phyloP scores from a whole-genome alignment of 2,888 invertebrate genomes.

The Noctua janthe region DNA sequence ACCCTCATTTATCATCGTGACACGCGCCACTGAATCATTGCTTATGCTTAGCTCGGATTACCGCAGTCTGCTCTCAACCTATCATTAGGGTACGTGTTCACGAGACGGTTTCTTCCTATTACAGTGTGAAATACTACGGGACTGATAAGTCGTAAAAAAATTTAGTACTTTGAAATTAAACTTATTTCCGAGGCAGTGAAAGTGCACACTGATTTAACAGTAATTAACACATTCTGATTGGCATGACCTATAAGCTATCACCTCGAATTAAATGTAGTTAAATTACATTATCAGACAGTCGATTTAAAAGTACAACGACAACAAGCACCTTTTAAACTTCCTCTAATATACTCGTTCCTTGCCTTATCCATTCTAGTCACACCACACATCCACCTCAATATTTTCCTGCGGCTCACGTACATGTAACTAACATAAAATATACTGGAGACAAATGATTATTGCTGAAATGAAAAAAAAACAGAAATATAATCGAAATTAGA shows the following conservation, averaged over 20 bases:
- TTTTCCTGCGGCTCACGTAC: too few species aligned
- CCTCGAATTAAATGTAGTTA: background rate
- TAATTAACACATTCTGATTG: background rate
- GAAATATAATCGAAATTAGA: too few species aligned
- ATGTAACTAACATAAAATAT: too few species aligned
- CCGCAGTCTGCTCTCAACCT: constrained; percentile 33
- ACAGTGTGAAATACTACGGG: background rate
- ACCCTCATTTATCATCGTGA: constrained; percentile 48
- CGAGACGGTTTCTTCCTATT: background rate
- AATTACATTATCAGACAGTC: background rate
- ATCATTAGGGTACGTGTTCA: constrained; percentile 26
- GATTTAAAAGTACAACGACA: too few species aligned
- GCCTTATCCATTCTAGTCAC: too few species aligned
- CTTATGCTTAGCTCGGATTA: constrained; percentile 43
- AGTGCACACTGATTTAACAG: background rate
- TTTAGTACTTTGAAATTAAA: background rate
- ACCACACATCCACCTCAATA: too few species aligned
- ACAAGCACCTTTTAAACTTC: too few species aligned
- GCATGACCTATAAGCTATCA: background rate
- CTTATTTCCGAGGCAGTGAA: background rate
- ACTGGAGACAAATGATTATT: too few species aligned
- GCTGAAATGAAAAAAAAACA: too few species aligned
- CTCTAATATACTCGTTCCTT: too few species aligned
- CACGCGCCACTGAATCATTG: constrained; percentile 51
- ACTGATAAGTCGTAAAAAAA: background rate